phyloP scores from a whole-genome alignment of 1,140 invertebrate species.

The Colletes latitarsis region DNA sequence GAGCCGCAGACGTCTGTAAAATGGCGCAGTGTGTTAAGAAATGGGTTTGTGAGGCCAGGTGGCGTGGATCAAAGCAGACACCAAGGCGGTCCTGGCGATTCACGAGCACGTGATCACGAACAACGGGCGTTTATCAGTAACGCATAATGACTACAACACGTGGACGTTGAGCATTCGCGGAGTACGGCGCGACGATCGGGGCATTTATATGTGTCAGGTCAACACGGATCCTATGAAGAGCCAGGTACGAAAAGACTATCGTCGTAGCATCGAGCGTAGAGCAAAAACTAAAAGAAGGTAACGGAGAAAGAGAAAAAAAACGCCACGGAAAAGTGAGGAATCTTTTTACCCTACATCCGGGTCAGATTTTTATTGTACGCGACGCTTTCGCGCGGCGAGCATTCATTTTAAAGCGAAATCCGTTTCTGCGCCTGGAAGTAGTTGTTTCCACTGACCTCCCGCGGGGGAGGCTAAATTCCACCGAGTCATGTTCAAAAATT shows the following conservation, averaged over 20 bases:
- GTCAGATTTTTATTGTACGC: conserved; percentile 49
- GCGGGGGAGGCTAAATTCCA: background rate
- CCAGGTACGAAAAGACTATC: conserved; percentile 83
- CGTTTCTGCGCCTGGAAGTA: background rate
- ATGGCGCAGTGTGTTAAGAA: conserved; percentile 43
- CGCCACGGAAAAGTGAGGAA: background rate
- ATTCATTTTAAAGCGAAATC: conserved; percentile 46
- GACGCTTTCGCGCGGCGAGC: conserved; percentile 10
- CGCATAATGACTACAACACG: conserved; percentile 93
- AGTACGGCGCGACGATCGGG: conserved; percentile 91
- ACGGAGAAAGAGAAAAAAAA: background rate
- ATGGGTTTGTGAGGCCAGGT: conserved; percentile 84
- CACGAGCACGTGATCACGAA: conserved; percentile 96
- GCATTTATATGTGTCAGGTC: conserved; percentile 96
- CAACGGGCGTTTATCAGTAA: conserved; percentile 91
- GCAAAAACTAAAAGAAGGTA: background rate
- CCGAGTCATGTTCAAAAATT: conserved; percentile 8
- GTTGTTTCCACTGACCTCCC: background rate
- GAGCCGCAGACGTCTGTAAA: background rate
- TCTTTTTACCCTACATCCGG: conserved; percentile 43
- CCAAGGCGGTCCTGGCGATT: conserved; percentile 94
- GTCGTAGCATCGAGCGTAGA: background rate
- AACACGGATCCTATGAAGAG: conserved; percentile 97
- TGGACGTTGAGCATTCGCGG: conserved; percentile 93
- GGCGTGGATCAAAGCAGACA: conserved; percentile 96